These are phyloP conservation scores for Abscondita cerata DNA, from an alignment of 2,888 invertebrate species.

Conservation along the genomic window DNA sequence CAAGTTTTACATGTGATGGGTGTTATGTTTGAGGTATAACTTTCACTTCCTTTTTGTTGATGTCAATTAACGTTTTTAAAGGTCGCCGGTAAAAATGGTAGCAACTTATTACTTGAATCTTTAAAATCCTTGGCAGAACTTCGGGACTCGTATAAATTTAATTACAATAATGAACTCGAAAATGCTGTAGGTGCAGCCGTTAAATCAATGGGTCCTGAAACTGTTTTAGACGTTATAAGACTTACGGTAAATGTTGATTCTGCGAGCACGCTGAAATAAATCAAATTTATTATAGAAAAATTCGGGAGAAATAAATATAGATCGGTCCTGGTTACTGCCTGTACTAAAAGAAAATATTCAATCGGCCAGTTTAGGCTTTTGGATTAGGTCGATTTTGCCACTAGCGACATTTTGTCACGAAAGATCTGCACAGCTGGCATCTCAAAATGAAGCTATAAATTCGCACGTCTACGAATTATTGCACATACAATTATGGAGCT, in stretches of 20 bases:
- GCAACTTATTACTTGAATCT: conserved; percentile 59
- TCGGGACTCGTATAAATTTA: conserved; percentile 73
- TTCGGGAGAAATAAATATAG: conserved; percentile 65
- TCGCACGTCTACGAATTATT: conserved; percentile 81
- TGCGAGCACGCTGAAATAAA: too few relatives aligned
- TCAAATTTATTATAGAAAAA: conserved; percentile 49
- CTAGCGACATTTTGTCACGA: conserved; percentile 77
- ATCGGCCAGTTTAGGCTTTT: conserved; percentile 79
- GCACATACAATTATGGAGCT: conserved; percentile 87
- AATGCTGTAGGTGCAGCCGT: conserved; percentile 84
- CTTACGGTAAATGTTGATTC: conserved; percentile 63
- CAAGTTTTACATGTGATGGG: conserved; percentile 68
- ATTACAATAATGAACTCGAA: conserved; percentile 76
- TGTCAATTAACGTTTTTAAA: too few relatives aligned
- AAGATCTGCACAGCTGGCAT: conserved; percentile 65
- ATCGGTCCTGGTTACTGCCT: conserved; percentile 93
- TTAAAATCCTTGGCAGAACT: conserved; percentile 70
- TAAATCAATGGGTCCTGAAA: conserved; percentile 75
- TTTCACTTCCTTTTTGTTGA: too few relatives aligned
- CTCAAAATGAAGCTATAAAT: conserved; percentile 66
- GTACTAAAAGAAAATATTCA: conserved; percentile 83
- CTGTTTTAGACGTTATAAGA: conserved; percentile 73
- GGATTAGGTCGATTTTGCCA: conserved; percentile 81
- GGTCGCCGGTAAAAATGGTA: conserved; percentile 58
- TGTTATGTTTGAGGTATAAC: conserved; percentile 67